phyloP scores from a whole-genome alignment of 2,797 vertebrate genomes.

The Phalanger gymnotis region DNA sequence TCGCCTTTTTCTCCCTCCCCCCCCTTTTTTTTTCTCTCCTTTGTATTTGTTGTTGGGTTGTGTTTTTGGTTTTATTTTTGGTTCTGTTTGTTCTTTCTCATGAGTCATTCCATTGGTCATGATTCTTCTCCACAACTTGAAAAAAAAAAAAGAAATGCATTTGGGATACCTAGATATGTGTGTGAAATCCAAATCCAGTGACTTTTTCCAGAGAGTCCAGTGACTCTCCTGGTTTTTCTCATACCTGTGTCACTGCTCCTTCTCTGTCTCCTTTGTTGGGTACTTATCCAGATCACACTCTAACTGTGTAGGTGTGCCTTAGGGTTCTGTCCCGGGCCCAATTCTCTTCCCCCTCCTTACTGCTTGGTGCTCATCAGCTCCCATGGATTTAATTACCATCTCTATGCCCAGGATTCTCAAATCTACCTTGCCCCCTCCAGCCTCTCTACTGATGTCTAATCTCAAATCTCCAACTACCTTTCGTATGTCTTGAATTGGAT shows the following conservation, averaged over 20 bases:
- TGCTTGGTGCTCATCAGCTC: not conserved
- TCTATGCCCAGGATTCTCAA: not conserved
- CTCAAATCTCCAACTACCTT: not conserved
- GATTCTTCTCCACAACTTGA: too few species aligned
- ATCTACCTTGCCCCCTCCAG: not conserved
- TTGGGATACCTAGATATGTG: not conserved
- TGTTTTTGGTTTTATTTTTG: too few species aligned
- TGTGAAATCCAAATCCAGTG: not conserved
- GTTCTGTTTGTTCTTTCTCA: too few species aligned
- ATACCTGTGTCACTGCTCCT: not conserved
- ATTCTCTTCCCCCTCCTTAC: not conserved
- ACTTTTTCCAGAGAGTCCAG: too few species aligned
- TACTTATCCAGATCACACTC: not conserved
- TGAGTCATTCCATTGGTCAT: too few species aligned
- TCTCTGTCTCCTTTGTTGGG: not conserved
- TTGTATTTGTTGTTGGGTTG: too few species aligned
- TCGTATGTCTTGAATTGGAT: not conserved
- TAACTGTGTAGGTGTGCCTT: too few species aligned
- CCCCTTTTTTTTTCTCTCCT: too few species aligned
- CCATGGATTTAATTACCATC: not conserved
- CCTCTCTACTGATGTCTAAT: not conserved
- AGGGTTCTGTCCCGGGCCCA: not conserved
- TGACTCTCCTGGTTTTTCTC: not conserved
- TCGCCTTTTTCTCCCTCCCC: too few species aligned
- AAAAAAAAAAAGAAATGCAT: not conserved